Evolutionary conservation across 1,140 invertebrate species (phyloP).

Genomic region (Dendrolimus kikuchii): DNA sequence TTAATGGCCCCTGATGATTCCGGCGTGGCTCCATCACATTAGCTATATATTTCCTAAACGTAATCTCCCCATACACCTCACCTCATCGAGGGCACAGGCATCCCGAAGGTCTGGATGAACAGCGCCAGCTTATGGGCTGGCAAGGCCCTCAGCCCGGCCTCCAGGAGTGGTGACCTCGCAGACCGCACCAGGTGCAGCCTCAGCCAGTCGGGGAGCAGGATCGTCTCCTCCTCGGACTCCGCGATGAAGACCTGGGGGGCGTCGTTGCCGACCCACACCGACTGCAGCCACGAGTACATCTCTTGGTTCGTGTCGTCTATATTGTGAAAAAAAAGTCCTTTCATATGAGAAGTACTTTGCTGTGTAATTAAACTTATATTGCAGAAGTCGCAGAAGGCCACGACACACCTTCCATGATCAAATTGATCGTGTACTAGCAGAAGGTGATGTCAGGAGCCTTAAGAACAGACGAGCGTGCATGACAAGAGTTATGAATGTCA

Average conservation of each 20-base stretch:
- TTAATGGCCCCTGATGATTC: no score
- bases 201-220: constrained; percentile 94
- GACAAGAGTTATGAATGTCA: no score
- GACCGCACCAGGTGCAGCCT: constrained; percentile 95
- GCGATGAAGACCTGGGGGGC: constrained; percentile 87
- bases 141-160: constrained; percentile 89
- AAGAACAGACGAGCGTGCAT: no score
- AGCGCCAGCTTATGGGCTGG: constrained; percentile 92
- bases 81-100: constrained; percentile 92
- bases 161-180: constrained; percentile 85
- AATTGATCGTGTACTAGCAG: no score
- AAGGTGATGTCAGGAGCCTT: no score
- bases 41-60: no score
- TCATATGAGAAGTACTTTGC: no score
- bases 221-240: constrained; percentile 80
- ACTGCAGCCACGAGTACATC: constrained; percentile 79
- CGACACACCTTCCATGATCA: no score
- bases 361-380: no score
- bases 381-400: no score
- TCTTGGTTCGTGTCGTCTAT: constrained; percentile 53
- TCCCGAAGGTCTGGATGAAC: constrained; percentile 97
- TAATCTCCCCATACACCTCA: constrained; percentile 6
- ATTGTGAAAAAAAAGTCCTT: no score
- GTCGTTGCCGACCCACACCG: constrained; percentile 83
- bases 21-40: no score